A percentile compares a stretch with the other conserved stretches of the same genome.
Conservation (phyloP, 1,140 invertebrate genomes). For the Cotesia typhae region DNA sequence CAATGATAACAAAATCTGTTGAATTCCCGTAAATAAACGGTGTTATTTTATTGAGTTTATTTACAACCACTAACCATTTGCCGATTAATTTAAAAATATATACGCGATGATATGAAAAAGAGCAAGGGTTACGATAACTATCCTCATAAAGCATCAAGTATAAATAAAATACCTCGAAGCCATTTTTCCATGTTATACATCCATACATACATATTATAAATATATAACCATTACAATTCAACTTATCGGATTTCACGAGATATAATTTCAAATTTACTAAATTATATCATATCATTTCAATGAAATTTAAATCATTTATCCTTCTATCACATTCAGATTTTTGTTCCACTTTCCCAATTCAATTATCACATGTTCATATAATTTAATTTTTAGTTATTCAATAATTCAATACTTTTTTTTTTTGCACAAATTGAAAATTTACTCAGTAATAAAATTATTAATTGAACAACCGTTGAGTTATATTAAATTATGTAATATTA, state of each 20-base stretch:
- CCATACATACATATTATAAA: no score
- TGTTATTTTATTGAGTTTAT: slow-evolving; percentile 17
- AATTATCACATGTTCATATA: no score
- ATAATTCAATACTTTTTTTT: no score
- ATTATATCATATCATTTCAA: not conserved
- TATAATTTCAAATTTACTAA: not conserved
- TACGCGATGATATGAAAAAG: not conserved
- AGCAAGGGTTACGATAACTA: not conserved
- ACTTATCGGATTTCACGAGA: not conserved
- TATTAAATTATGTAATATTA: no score
- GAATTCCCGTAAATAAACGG: slow-evolving; percentile 16
- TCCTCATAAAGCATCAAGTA: not conserved
- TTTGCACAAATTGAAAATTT: no score
- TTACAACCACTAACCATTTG: slow-evolving; percentile 30
- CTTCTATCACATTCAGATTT: no score
- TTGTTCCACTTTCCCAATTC: no score
- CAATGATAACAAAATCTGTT: slow-evolving; percentile 15
- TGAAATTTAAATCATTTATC: not conserved
- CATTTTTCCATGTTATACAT: no score
- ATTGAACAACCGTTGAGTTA: no score
- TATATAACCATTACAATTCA: not conserved
- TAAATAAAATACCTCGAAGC: no score
- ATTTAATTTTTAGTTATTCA: no score
- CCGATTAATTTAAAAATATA: slow-evolving; percentile 29
- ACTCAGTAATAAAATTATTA: no score